Evolutionary conservation across 1,140 invertebrate species (phyloP), one percentile per base, ranked within the genome.

Genomic region (Hylaeus anthracinus): DNA sequence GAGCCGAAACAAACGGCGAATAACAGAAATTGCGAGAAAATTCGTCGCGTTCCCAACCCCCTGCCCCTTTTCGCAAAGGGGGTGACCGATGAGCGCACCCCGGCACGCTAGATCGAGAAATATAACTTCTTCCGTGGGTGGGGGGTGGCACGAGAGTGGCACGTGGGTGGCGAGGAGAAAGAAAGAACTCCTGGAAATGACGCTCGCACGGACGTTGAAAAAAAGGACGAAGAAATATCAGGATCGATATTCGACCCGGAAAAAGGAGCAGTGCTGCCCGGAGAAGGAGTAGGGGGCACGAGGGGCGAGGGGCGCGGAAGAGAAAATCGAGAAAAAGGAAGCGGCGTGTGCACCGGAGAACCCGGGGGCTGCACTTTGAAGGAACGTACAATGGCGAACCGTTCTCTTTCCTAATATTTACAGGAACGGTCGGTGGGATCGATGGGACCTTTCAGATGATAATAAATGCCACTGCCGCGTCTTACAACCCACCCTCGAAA

Each of bases 211-310:
- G 77, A 78, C 79, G 75, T 82, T 71, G 79, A 87, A 87, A 88
- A 87, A 84, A 87, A 85, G 71, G 86, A 88, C 84, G 79, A 71
- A 82, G 86, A 87, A 88, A 88, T 85, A 87, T 87, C 85, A 87
- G 79, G 85, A 85, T 87, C 85, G 86, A 85, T 85, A 87, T 87
- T 87, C 86, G 86, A 88, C 82, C 86, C 83, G 86, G 86, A 88
- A 87, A 87, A 88, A 87, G 86, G 84, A 87, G 83, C 85, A 88
- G 82, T 71, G 86, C 70, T 58, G 77, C 66, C 72, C 81, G 84
- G 56, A 78, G 75, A 72, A 67, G 72, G 51, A 76, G 15, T 53
- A 0, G 65, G 45, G 43, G 26, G 55, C 2, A 45, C 4, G 5
- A 37, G 55, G 41, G 41, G 26, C 26, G 71, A 12, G 4, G 69